phyloP scores from a whole-genome alignment of 2,888 invertebrate species.

The Hololepta plana region DNA sequence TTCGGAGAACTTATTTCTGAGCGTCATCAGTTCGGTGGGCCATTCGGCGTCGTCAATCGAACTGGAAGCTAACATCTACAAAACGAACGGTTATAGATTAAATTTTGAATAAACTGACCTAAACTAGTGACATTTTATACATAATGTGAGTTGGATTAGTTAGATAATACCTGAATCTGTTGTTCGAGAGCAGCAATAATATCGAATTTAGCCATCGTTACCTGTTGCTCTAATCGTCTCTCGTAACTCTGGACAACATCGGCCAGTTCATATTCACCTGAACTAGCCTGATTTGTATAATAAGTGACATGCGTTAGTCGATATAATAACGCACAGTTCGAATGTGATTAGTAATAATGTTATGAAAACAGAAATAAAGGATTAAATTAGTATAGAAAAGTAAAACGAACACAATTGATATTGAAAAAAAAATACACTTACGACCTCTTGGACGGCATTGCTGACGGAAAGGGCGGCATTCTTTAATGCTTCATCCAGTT shows the following conservation, averaged over 20 bases:
- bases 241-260: constrained; percentile 31
- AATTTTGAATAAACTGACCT: background rate
- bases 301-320: constrained; percentile 6
- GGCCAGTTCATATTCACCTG: constrained; percentile 25
- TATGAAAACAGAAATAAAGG: constrained; percentile 1
- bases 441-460: constrained; percentile 34
- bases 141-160: constrained; percentile 3
- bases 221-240: constrained; percentile 38
- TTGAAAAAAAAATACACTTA: constrained; percentile 12
- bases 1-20: constrained; percentile 53
- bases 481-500: constrained; percentile 24
- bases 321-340: constrained; percentile 5
- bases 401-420: constrained; percentile 3
- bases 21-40: constrained; percentile 54
- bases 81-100: no score
- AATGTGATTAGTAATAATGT: constrained; percentile 5
- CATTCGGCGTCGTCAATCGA: constrained; percentile 55
- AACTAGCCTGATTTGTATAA: constrained; percentile 15
- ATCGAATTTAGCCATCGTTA: constrained; percentile 44
- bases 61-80: constrained; percentile 47
- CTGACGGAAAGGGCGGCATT: constrained; percentile 22
- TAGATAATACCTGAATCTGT: constrained; percentile 52
- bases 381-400: constrained; percentile 1
- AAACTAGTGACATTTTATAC: background rate
- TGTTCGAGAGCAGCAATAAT: constrained; percentile 50